These are phyloP conservation scores for Nymphalis urticae DNA, from an alignment of 2,888 invertebrate genomes.

Conservation along the genomic window DNA sequence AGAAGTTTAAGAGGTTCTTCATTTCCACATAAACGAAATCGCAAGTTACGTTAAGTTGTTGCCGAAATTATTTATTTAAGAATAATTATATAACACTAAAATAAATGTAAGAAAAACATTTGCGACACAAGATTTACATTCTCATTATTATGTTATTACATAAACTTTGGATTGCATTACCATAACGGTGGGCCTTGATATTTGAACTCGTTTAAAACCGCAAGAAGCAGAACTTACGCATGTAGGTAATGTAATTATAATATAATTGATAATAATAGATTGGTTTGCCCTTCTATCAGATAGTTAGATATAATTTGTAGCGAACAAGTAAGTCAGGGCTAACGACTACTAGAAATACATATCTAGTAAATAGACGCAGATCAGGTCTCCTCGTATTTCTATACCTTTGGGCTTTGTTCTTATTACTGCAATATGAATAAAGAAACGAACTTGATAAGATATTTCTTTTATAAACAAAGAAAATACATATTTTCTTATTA, in stretches of 20 bases:
- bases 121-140: no score
- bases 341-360: not conserved
- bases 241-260: not conserved
- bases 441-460: slow-evolving; percentile 4
- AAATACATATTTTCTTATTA: slow-evolving; percentile 21
- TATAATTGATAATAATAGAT: not conserved
- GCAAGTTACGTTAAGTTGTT: no score
- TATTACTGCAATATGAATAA: slow-evolving; percentile 9
- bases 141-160: no score
- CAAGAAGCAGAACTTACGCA: no score
- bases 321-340: slow-evolving; percentile 1
- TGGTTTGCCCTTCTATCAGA: not conserved
- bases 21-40: no score
- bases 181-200: no score
- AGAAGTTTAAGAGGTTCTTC: no score
- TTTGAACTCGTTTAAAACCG: no score
- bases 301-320: not conserved
- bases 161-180: no score
- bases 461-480: slow-evolving; percentile 23
- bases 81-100: no score
- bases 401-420: slow-evolving; percentile 5
- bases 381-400: not conserved
- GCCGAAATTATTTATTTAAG: no score
- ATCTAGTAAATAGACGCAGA: not conserved
- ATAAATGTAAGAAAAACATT: no score